Evolutionary conservation across 2,888 invertebrate genomes (phyloP).

Genomic region (Calameuta idolon): DNA sequence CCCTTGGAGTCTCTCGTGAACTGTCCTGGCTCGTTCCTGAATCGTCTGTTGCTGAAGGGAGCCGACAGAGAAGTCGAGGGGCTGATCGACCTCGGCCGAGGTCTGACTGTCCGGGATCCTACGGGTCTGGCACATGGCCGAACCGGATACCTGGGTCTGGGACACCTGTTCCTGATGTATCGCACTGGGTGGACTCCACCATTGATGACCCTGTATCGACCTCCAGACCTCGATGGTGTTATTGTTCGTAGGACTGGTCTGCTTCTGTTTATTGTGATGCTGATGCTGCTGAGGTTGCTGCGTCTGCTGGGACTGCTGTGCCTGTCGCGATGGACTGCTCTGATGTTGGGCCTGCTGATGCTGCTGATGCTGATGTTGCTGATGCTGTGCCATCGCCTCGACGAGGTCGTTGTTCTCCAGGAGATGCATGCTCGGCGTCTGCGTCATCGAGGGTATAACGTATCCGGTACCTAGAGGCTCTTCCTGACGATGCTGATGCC

Average conservation of each 20-base stretch:
- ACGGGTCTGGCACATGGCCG: slow-evolving; percentile 27
- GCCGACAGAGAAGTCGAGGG: slow-evolving; percentile 81
- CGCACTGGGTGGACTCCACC: slow-evolving; percentile 58
- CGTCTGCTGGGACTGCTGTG: slow-evolving; percentile 34
- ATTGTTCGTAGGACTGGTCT: slow-evolving; percentile 68
- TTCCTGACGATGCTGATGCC: slow-evolving; percentile 38
- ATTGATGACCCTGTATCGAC: slow-evolving; percentile 60
- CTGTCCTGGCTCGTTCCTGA: slow-evolving; percentile 48
- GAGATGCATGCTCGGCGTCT: slow-evolving; percentile 64
- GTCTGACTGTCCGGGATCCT: neutral
- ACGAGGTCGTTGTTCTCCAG: slow-evolving; percentile 61
- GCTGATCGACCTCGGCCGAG: slow-evolving; percentile 70
- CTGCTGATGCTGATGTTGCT: slow-evolving; percentile 33
- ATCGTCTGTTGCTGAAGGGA: slow-evolving; percentile 67
- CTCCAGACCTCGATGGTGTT: slow-evolving; percentile 70
- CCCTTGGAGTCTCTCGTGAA: slow-evolving; percentile 49
- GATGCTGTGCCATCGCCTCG: slow-evolving; percentile 58
- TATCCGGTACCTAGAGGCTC: slow-evolving; percentile 39
- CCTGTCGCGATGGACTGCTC: slow-evolving; percentile 18
- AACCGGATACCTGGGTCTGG: slow-evolving; percentile 30
- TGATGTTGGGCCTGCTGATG: slow-evolving; percentile 38
- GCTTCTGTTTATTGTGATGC: slow-evolving; percentile 57
- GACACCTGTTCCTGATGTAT: slow-evolving; percentile 51
- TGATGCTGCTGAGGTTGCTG: slow-evolving; percentile 42
- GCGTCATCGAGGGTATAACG: slow-evolving; percentile 60